Percentiles rank a stretch among this genome's conserved stretches.
phyloP scores from a whole-genome alignment of 1,140 invertebrate species.

The Chelonus insularis region DNA sequence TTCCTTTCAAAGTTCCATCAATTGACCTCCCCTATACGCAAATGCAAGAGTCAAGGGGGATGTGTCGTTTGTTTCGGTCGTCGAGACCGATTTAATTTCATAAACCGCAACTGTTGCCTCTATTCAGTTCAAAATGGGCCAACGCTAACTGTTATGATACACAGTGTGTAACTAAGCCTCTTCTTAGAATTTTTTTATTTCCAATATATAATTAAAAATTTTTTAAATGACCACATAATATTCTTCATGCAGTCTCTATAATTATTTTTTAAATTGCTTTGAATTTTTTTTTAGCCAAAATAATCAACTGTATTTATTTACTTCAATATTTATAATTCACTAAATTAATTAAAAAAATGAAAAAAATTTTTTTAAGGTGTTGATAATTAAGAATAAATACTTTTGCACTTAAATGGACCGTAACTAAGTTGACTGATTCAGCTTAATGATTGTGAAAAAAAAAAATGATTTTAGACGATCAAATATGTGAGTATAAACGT shows the following conservation, averaged over 20 bases:
- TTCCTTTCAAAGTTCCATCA: slow-evolving; percentile 33
- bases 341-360: no score
- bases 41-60: slow-evolving; percentile 6
- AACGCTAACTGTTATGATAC: slow-evolving; percentile 53
- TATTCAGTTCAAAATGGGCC: slow-evolving; percentile 52
- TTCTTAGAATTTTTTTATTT: not conserved
- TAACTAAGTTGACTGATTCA: not conserved
- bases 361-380: no score
- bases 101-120: slow-evolving; percentile 61
- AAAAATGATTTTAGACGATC: no score
- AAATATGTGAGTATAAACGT: not conserved
- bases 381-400: no score
- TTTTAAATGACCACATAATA: no score
- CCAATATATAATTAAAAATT: no score
- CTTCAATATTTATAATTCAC: no score
- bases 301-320: no score
- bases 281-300: no score
- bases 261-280: no score
- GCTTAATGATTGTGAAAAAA: no score
- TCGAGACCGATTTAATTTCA: slow-evolving; percentile 57
- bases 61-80: slow-evolving; percentile 44
- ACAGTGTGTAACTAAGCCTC: slow-evolving; percentile 20
- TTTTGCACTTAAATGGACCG: not conserved
- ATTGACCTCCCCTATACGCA: slow-evolving; percentile 5
- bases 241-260: no score